Conservation (phyloP, 2,113 vertebrate genomes). For the Lates calcarifer region DNA sequence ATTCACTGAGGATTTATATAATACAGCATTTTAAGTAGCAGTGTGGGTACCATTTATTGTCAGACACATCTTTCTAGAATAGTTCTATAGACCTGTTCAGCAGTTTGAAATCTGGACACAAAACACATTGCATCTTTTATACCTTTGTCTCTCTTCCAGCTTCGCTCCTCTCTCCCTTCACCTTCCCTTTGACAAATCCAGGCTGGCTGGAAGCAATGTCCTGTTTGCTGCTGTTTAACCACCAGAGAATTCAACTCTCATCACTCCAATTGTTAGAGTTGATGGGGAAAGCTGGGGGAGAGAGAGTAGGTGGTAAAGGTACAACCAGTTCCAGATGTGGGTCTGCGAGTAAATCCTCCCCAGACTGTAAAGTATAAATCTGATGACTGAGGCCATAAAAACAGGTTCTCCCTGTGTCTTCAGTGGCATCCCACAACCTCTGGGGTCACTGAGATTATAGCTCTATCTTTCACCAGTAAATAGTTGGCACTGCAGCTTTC, state of each 20-base stretch:
- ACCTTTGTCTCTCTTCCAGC: not conserved
- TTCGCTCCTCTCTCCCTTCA: not conserved
- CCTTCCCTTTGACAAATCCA: not conserved
- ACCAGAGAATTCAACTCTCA: conserved; percentile 30
- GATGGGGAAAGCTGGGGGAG: conserved; percentile 28
- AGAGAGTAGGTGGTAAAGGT: conserved; percentile 19
- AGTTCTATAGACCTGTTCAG: conserved; percentile 16
- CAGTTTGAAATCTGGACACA: conserved; percentile 6
- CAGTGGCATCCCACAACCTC: conserved; percentile 57
- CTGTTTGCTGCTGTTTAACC: conserved; percentile 58
- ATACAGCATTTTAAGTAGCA: conserved; percentile 18
- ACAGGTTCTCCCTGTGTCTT: conserved; percentile 39
- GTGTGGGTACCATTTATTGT: conserved; percentile 28
- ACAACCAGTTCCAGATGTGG: conserved; percentile 83
- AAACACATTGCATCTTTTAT: not conserved
- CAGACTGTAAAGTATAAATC: conserved; percentile 42
- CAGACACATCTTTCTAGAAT: conserved; percentile 10
- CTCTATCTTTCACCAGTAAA: conserved; percentile 71
- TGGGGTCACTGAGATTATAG: conserved; percentile 65
- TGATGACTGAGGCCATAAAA: conserved; percentile 43
- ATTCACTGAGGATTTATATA: conserved; percentile 64
- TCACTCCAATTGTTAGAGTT: not conserved
- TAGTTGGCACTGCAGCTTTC: conserved; percentile 59
- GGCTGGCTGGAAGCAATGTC: conserved; percentile 27
- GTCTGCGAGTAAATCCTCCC: conserved; percentile 37